Evolutionary conservation across 2,888 invertebrate genomes (phyloP).

Genomic region (Nebria brevicollis): DNA sequence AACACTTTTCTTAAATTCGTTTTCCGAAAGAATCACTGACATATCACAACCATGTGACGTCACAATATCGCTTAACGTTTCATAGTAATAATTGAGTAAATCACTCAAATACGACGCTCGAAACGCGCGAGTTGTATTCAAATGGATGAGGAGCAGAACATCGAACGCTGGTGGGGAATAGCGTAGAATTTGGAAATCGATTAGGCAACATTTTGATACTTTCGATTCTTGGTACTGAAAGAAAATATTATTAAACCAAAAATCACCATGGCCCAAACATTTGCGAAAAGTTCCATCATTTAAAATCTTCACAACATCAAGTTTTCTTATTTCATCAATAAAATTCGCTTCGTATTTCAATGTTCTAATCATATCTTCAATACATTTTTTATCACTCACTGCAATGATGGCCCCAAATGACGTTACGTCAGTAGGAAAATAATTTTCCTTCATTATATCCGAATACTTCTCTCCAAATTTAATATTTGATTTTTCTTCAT

Average conservation of each 20-base stretch:
- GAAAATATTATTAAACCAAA: slow-evolving; percentile 58
- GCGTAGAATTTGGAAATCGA: slow-evolving; percentile 56
- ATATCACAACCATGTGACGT: slow-evolving; percentile 44
- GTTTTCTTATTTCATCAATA: neutral
- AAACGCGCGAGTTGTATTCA: slow-evolving; percentile 54
- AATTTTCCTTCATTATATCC: slow-evolving; percentile 51
- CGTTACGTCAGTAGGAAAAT: slow-evolving; percentile 49
- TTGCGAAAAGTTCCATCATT: slow-evolving; percentile 37
- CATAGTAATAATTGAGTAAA: slow-evolving; percentile 54
- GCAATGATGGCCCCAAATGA: slow-evolving; percentile 35
- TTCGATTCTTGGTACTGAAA: slow-evolving; percentile 52
- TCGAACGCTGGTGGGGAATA: slow-evolving; percentile 55
- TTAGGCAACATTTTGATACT: slow-evolving; percentile 51
- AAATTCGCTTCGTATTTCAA: neutral
- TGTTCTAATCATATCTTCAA: slow-evolving; percentile 48
- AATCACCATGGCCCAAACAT: slow-evolving; percentile 55
- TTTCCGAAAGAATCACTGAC: slow-evolving; percentile 47
- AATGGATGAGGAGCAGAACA: slow-evolving; percentile 54
- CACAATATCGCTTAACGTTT: slow-evolving; percentile 49
- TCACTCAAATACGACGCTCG: slow-evolving; percentile 51
- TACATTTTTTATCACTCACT: slow-evolving; percentile 50
- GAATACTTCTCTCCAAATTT: slow-evolving; percentile 51
- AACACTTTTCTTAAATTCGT: slow-evolving; percentile 10
- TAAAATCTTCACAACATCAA: neutral
- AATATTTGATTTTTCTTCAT: slow-evolving; percentile 59